These are phyloP conservation scores for Acanthosepion esculentum DNA, from an alignment of 2,888 invertebrate species.

Conservation along the genomic window DNA sequence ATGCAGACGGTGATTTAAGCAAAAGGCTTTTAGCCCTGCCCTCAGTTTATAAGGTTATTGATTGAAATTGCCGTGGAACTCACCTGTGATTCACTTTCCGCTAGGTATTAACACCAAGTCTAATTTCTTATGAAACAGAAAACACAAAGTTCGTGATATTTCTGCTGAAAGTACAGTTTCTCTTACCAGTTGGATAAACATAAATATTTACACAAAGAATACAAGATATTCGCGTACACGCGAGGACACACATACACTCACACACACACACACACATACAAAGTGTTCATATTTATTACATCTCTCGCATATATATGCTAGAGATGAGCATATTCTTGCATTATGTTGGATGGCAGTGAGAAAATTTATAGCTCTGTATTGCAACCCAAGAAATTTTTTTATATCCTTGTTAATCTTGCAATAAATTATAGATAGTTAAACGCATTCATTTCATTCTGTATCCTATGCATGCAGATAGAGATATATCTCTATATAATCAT, in stretches of 20 bases:
- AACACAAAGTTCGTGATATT: neutral
- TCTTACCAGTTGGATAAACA: too few relatives aligned
- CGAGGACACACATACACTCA: too few relatives aligned
- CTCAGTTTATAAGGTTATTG: neutral
- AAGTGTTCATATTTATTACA: neutral
- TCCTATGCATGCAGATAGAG: too few relatives aligned
- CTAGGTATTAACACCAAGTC: neutral
- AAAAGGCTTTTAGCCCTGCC: neutral
- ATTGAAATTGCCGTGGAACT: neutral
- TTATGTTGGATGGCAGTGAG: neutral
- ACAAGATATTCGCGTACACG: too few relatives aligned
- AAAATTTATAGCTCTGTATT: neutral
- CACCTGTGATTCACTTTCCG: neutral
- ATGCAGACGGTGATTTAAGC: neutral
- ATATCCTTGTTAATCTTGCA: neutral
- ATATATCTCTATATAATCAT: too few relatives aligned
- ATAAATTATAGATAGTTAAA: neutral
- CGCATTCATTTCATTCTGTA: neutral
- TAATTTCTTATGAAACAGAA: neutral
- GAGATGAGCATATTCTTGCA: neutral
- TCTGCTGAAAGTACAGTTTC: neutral
- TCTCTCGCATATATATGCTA: neutral
- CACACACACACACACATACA: too few relatives aligned
- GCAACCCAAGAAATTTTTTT: neutral
- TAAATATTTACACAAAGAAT: too few relatives aligned